Percentiles rank a stretch among this genome's conserved stretches.
These are phyloP conservation scores for Sesamia nonagrioides DNA, from an alignment of 1,140 invertebrate species.

Conservation along the genomic window DNA sequence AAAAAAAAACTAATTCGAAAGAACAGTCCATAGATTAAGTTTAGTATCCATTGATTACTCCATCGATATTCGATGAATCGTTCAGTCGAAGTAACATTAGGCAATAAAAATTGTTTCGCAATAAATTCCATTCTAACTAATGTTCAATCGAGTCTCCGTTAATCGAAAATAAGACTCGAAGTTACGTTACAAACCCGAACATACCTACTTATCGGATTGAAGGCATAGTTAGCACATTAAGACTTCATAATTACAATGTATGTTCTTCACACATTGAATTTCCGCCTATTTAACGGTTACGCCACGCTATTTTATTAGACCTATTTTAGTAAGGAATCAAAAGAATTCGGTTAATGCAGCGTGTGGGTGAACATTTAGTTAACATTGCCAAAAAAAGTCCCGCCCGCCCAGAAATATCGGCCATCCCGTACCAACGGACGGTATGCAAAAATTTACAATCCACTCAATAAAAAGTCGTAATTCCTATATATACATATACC, in stretches of 20 bases:
- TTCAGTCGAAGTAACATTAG: too few relatives aligned
- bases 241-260: conserved; percentile 22
- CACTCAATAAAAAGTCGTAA: conserved; percentile 84
- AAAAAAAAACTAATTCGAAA: too few relatives aligned
- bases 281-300: conserved; percentile 3
- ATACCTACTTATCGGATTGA: too few relatives aligned
- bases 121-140: too few relatives aligned
- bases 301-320: conserved; percentile 45
- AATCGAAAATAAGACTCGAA: too few relatives aligned
- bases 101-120: too few relatives aligned
- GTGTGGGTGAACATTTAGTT: conserved; percentile 55
- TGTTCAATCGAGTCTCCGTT: too few relatives aligned
- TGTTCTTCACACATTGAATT: not conserved
- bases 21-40: too few relatives aligned
- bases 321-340: conserved; percentile 42
- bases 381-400: conserved; percentile 70
- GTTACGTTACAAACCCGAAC: too few relatives aligned
- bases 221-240: conserved; percentile 16
- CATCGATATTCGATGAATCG: too few relatives aligned
- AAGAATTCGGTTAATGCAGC: conserved; percentile 48
- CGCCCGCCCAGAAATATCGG: conserved; percentile 66
- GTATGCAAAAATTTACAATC: conserved; percentile 83
- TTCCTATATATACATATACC: conserved; percentile 80
- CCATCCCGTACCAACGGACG: conserved; percentile 59
- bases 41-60: too few relatives aligned